Percentiles rank a stretch among this genome's conserved stretches.
Conservation (phyloP, 2,797 vertebrate species). For the Coluber constrictor region DNA sequence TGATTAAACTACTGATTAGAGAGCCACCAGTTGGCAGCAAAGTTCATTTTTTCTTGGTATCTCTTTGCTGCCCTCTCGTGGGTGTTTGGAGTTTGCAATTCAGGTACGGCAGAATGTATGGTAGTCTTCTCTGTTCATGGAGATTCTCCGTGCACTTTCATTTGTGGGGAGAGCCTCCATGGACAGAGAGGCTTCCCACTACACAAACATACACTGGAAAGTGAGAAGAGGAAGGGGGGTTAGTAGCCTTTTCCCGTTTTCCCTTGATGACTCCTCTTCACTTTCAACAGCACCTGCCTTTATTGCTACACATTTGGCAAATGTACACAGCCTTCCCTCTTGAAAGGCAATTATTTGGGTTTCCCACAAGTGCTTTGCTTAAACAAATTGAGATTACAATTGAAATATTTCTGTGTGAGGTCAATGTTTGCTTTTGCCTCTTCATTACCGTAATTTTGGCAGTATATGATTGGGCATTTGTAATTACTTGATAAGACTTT, state of each 20-base stretch:
- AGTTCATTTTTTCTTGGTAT: not conserved
- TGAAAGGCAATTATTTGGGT: not conserved
- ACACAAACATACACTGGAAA: not conserved
- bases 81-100: not conserved
- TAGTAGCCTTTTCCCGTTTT: not conserved
- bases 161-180: not conserved
- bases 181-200: not conserved
- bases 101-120: not conserved
- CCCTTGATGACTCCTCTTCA: not conserved
- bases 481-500: not conserved
- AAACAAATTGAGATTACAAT: not conserved
- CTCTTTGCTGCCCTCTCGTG: not conserved
- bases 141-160: not conserved
- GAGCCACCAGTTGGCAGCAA: not conserved
- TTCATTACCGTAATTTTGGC: not conserved
- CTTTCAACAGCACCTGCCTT: not conserved
- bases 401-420: not conserved
- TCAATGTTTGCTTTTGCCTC: not conserved
- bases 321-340: not conserved
- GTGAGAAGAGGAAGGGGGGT: not conserved
- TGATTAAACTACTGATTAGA: not conserved
- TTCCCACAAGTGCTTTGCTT: not conserved
- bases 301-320: not conserved
- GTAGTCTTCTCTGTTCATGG: not conserved
- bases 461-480: conserved; percentile 8